A percentile compares a stretch with the other conserved stretches of the same genome.
These are phyloP conservation scores for Nebria ingens DNA, from an alignment of 1,140 invertebrate genomes.

Conservation along the genomic window DNA sequence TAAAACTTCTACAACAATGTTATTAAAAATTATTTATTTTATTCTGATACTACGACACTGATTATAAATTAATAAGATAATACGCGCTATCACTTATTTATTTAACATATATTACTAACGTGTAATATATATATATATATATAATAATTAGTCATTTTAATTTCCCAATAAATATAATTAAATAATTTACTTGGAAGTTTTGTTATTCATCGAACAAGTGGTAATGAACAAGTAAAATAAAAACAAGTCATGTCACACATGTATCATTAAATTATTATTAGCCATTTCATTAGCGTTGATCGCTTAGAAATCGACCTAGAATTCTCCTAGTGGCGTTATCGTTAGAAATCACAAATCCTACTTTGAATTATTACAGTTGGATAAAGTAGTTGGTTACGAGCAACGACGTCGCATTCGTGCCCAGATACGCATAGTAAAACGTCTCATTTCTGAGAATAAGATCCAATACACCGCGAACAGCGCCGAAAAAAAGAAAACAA, in stretches of 20 bases:
- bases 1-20: too few relatives aligned
- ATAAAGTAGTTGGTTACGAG: conserved; percentile 62
- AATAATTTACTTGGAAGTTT: too few relatives aligned
- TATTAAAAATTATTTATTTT: too few relatives aligned
- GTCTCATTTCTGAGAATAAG: conserved; percentile 39
- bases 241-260: neutral
- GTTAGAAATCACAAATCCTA: conserved; percentile 11
- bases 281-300: neutral
- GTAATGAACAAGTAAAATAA: too few relatives aligned
- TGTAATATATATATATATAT: too few relatives aligned
- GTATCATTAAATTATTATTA: neutral
- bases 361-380: conserved; percentile 42
- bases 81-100: too few relatives aligned
- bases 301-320: neutral
- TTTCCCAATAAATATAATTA: too few relatives aligned
- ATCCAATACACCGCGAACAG: conserved; percentile 21
- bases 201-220: too few relatives aligned
- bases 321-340: neutral
- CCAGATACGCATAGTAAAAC: conserved; percentile 58
- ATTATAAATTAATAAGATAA: too few relatives aligned
- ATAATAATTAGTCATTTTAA: too few relatives aligned
- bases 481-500: conserved; percentile 10
- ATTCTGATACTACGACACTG: too few relatives aligned
- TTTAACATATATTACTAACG: too few relatives aligned
- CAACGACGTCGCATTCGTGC: conserved; percentile 59